Evolutionary conservation across 2,113 vertebrate genomes (phyloP), one percentile per base, ranked within the genome.

Genomic region (Hypomesus transpacificus): DNA sequence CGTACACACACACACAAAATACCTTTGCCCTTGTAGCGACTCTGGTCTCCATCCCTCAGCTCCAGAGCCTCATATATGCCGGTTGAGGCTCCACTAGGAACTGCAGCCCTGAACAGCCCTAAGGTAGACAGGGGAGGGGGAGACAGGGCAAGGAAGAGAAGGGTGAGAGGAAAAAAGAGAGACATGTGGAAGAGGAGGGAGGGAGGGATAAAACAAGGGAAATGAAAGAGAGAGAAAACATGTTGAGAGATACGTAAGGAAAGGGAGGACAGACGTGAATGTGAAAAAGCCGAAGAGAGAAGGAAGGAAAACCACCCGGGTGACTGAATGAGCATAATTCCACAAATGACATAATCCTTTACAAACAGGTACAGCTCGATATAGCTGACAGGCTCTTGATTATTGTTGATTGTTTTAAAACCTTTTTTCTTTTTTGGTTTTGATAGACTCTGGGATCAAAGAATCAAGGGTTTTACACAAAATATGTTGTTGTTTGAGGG

Each of bases 21-120:
- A 90, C 91, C 91, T 90, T 92, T 92, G 53, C 91, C 91, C 70
- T 90, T 90, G 82, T 85, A 92, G 74, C 91, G 90, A 69, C 80
- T 91, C 78, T 89, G 89, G 83, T 92, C 91, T 80, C 89, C 89
- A 73, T 92, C 91, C 69, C 91, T 68, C 31, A 92, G 91, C 80
- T 92, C 91, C 70, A 92, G 83, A 56, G 91, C 90, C 61, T 92
- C 91, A 7, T 92, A 91, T 77, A 92, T 91, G 4, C 91, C 91
- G 0, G 91, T 92, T 20, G 91, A 92, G 0, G 91, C 91, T 76
- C 91, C 91, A 50, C 91, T 92, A 73, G 91, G 91, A 70, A 92
- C 91, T 0, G 91, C 90, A 46, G 91, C 91, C 79, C 91, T 88
- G 70, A 91, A 91, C 50, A 91, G 63, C 77, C 91, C 91, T 92